Base-by-base conservation (phyloP, 2,113 vertebrate genomes). In the Bubo blakistoni region DNA sequence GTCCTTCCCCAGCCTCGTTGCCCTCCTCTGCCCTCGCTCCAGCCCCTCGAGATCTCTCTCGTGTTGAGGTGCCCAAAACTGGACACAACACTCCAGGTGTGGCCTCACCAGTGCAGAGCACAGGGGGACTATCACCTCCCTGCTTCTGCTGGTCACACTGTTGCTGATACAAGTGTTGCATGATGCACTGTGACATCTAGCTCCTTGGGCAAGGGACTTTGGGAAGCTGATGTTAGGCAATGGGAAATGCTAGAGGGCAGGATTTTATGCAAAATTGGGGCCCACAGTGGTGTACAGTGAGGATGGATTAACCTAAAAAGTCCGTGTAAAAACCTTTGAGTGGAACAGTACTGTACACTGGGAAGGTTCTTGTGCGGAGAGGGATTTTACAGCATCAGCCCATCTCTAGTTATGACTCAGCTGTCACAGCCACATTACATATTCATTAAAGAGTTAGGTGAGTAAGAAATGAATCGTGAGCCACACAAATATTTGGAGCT, bases 401-500 rank as follows among this genome's bases (percentile, higher is more conserved):
- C 71, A 6, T 22, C 36, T 55, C 72, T 12, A 0, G 42, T 19
- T 57, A 1, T 34, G 80, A 26, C 76, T 83, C 83, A 36, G 73
- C 78, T 84, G 77, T 59, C 4, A 1, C 0, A 5, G 65, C 58
- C 57, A 36, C 16, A 0, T 80, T 58, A 14, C 10, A 2, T 19
- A 6, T 20, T 74, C 5, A 2, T 86, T 81, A 42, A 81, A 80
- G 59, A n/a, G 12, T 77, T 59, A 40, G 57, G 61, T 79, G 91
- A 86, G 8, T 6, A 17, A 65, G 80, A 86, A 92, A 78, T 34
- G 87, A 82, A 78, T 21, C 5, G 3, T 81, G 96, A 95, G 91
- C 87, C 36, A 47, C 96, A 88, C 93, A 91, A 94, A 96, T 63
- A 86, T 65, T 92, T 91, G 87, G 90, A 95, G 95, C 95, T 79